phyloP scores from a whole-genome alignment of 1,140 invertebrate genomes.

The Ceratina australensis region DNA sequence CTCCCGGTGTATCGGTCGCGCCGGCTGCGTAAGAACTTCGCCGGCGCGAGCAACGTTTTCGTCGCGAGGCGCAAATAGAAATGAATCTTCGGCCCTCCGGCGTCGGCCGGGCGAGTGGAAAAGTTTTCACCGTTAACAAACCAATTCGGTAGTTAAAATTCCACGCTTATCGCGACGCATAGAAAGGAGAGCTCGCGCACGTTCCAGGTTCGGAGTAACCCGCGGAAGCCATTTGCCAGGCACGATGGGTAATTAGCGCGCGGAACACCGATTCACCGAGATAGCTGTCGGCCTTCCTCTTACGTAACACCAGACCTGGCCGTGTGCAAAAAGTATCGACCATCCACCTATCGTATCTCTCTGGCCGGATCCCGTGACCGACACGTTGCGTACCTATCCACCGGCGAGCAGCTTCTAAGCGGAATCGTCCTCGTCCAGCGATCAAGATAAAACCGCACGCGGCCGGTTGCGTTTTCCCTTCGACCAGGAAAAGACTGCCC shows the following conservation, averaged over 20 bases:
- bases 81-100: neutral
- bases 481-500: constrained; percentile 23
- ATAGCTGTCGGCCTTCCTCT: constrained; percentile 61
- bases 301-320: constrained; percentile 46
- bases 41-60: constrained; percentile 33
- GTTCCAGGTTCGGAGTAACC: constrained; percentile 44
- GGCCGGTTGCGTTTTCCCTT: constrained; percentile 31
- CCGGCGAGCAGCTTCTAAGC: constrained; percentile 1
- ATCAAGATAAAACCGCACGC: constrained; percentile 45
- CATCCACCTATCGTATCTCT: constrained; percentile 47
- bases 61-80: constrained; percentile 3
- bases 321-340: constrained; percentile 55
- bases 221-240: constrained; percentile 65
- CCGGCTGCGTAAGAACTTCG: constrained; percentile 48
- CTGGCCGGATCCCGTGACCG: constrained; percentile 36
- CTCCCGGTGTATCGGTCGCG: constrained; percentile 11
- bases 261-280: constrained; percentile 57
- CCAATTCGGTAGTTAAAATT: constrained; percentile 48
- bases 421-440: constrained; percentile 29
- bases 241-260: constrained; percentile 64
- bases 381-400: constrained; percentile 18
- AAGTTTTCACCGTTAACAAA: constrained; percentile 17
- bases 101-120: neutral
- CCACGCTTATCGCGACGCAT: constrained; percentile 38
- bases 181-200: constrained; percentile 17